phyloP scores from a whole-genome alignment of 30 jellyfish, hydroid and myxozoan genomes.

The Pseudorhiza aurosa region DNA sequence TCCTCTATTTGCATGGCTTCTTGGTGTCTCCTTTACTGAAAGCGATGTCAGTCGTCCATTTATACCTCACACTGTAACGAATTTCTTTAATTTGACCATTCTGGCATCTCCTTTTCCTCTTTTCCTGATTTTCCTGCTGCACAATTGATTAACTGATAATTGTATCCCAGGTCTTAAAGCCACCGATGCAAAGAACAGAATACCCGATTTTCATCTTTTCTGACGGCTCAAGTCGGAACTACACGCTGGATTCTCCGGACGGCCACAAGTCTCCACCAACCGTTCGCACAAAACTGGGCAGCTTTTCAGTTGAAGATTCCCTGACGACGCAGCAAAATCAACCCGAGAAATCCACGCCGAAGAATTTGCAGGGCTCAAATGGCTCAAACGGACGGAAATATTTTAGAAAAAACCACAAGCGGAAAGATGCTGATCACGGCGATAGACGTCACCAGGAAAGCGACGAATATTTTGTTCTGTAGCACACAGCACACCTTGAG shows the following conservation, averaged over 20 bases:
- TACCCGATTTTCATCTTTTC: slow-evolving; percentile 87
- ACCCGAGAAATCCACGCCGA: not conserved
- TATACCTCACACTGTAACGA: no score
- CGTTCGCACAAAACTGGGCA: slow-evolving; percentile 44
- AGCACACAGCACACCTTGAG: not conserved
- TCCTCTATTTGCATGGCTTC: no score
- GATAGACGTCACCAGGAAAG: slow-evolving; percentile 21
- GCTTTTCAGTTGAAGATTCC: slow-evolving; percentile 27
- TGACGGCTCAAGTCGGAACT: slow-evolving; percentile 52
- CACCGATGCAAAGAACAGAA: slow-evolving; percentile 94
- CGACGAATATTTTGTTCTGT: slow-evolving; percentile 50
- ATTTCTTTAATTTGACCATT: no score
- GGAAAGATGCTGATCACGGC: not conserved
- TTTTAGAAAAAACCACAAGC: slow-evolving; percentile 19
- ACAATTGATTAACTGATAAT: no score
- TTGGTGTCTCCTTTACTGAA: not conserved
- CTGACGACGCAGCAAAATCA: not conserved
- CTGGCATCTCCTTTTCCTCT: no score
- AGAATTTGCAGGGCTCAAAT: not conserved
- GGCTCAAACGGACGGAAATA: slow-evolving; percentile 21
- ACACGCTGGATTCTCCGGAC: slow-evolving; percentile 2
- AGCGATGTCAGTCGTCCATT: no score
- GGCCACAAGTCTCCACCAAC: slow-evolving; percentile 1
- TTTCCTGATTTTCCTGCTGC: no score
- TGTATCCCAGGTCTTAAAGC: slow-evolving; percentile 70